Percentiles rank a stretch among this genome's conserved stretches.
Evolutionary conservation across 2,888 invertebrate genomes (phyloP).

Genomic region (Dione vanillae): DNA sequence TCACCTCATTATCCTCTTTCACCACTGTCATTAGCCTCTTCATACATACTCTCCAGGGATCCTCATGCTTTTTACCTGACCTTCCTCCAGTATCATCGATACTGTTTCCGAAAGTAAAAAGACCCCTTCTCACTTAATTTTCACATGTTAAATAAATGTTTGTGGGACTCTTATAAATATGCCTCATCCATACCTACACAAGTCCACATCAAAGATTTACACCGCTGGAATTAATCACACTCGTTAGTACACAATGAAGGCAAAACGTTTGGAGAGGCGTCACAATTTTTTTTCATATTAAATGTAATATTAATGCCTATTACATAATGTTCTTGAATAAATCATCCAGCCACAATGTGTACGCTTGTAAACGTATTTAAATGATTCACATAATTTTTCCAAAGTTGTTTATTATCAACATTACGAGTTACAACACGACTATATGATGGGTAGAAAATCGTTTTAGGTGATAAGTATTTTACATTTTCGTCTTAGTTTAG

Average conservation of each 20-base stretch:
- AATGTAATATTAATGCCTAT: conserved; percentile 35
- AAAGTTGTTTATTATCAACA: conserved; percentile 66
- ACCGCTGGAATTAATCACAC: conserved; percentile 30
- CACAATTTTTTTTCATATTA: conserved; percentile 27
- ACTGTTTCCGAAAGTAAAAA: no score
- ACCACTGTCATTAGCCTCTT: no score
- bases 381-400: conserved; percentile 60
- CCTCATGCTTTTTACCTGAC: no score
- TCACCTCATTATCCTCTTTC: no score
- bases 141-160: no score
- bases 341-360: conserved; percentile 30
- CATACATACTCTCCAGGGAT: no score
- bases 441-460: conserved; percentile 48
- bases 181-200: no score
- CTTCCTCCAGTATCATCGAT: no score
- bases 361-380: conserved; percentile 50
- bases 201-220: no score
- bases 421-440: conserved; percentile 44
- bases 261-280: conserved; percentile 28
- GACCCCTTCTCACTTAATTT: no score
- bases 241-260: conserved; percentile 34
- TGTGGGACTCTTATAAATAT: no score
- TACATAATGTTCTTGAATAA: conserved; percentile 31
- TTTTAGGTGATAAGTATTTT: conserved; percentile 1
- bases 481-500: not conserved